Base-by-base conservation (phyloP, 2,797 vertebrate species). In the Eptatretus atami region DNA sequence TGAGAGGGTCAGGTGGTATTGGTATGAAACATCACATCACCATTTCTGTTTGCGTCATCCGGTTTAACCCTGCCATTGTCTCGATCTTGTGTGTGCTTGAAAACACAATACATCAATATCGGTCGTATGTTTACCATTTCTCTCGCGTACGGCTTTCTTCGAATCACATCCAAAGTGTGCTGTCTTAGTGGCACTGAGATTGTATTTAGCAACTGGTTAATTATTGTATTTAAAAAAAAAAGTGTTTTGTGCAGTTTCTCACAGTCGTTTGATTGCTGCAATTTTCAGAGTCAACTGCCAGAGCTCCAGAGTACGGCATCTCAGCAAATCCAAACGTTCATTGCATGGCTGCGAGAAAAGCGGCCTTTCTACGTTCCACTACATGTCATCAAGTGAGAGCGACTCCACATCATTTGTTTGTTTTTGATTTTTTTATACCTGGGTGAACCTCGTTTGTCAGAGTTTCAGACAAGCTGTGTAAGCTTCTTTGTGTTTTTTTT, bases 301-400 rank as follows among this genome's bases (percentile, higher is more conserved):
- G 85, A 92, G 73, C 76, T 96, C 71, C 82, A 94, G 72, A 87
- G 83, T 1, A 77, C 80, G 25, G 84, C 90, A 75, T 96, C 88
- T 6, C 74, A 79, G 67, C 82, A 82, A 76, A 78, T 74, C 68
- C 67, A 72, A 75, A 75, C 81, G 67, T 92, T 96, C 65, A 68
- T 92, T 68, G 75, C 80, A 19, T 92, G 86, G 86, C 77, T 96
- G 70, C 79, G 82, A 72, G 87, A 94, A 65, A 84, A 84, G 73
- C 81, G 84, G 72, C 86, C 88, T 12, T 93, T 92, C 71, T 87
- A 76, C 67, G 78, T 87, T 54, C 72, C 80, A 67, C 72, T 94
- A 66, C 82, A 90, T 70, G 64, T 93, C 71, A 78, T 94, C 78
- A 84, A 80, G 88, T 93, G 77, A 74, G 81, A n/a, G n/a, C 9